Evolutionary conservation across 2,113 vertebrate genomes (phyloP).

Genomic region (Calypte anna): DNA sequence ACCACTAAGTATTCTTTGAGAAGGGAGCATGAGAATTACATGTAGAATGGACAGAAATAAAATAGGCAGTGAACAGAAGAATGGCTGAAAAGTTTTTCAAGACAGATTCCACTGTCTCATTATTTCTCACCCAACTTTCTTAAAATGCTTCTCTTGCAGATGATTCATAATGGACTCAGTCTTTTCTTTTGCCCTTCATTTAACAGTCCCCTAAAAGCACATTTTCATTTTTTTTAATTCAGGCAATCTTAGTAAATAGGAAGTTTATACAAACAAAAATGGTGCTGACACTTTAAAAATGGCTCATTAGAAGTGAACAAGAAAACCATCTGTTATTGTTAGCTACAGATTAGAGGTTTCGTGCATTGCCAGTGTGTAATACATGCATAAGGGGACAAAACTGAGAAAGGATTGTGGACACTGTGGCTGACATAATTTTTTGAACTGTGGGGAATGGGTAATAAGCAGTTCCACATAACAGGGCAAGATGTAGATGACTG

Average conservation of each 20-base stretch:
- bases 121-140: constrained; percentile 32
- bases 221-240: neutral
- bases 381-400: constrained; percentile 28
- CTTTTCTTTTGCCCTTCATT: constrained; percentile 28
- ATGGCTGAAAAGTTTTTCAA: neutral
- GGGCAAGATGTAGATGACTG: neutral
- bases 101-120: neutral
- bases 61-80: neutral
- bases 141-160: neutral
- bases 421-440: constrained; percentile 14
- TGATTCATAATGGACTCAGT: neutral
- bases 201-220: constrained; percentile 5
- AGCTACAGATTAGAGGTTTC: constrained; percentile 42
- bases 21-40: neutral
- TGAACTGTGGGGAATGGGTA: constrained; percentile 26
- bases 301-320: constrained; percentile 52
- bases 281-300: constrained; percentile 33
- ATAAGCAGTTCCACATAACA: constrained; percentile 33
- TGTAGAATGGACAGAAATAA: neutral
- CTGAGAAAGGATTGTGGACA: constrained; percentile 35
- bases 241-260: neutral
- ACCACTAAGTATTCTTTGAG: neutral
- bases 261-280: constrained; percentile 56
- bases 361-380: constrained; percentile 8
- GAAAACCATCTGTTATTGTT: constrained; percentile 60